Evolutionary conservation across 2,113 vertebrate genomes (phyloP).

Genomic region (Corvus cornix): DNA sequence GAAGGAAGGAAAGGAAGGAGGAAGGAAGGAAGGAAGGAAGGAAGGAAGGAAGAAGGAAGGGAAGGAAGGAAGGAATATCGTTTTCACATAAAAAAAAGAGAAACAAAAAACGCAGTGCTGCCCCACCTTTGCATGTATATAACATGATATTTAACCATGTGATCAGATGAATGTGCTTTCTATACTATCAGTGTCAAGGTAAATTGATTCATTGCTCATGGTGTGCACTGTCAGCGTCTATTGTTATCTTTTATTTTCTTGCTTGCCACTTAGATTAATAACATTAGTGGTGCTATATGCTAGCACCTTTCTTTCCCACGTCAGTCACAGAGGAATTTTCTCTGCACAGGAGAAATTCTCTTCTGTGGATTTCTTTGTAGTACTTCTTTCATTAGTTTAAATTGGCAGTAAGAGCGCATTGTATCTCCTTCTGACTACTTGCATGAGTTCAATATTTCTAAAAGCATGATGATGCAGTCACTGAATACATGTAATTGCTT

Average conservation of each 20-base stretch:
- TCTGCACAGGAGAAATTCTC: constrained; percentile 49
- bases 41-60: no score
- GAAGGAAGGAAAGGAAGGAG: no score
- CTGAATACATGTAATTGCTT: neutral
- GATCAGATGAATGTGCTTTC: constrained; percentile 48
- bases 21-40: neutral
- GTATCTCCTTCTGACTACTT: constrained; percentile 11
- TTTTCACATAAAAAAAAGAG: neutral
- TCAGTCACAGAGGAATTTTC: constrained; percentile 32
- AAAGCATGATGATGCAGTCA: neutral
- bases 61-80: no score
- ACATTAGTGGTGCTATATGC: constrained; percentile 25
- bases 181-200: constrained; percentile 41
- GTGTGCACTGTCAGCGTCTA: constrained; percentile 33
- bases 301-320: constrained; percentile 11
- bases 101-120: neutral
- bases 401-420: neutral
- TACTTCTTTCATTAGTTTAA: constrained; percentile 43
- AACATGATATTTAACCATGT: neutral
- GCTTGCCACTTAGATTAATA: constrained; percentile 71
- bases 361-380: constrained; percentile 39
- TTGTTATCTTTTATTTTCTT: constrained; percentile 48
- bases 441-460: constrained; percentile 5
- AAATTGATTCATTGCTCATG: constrained; percentile 64
- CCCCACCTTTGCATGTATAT: neutral